Percentiles rank a stretch among this genome's conserved stretches.
phyloP scores from a whole-genome alignment of 2,888 invertebrate species.

The Galerucella pusilla region DNA sequence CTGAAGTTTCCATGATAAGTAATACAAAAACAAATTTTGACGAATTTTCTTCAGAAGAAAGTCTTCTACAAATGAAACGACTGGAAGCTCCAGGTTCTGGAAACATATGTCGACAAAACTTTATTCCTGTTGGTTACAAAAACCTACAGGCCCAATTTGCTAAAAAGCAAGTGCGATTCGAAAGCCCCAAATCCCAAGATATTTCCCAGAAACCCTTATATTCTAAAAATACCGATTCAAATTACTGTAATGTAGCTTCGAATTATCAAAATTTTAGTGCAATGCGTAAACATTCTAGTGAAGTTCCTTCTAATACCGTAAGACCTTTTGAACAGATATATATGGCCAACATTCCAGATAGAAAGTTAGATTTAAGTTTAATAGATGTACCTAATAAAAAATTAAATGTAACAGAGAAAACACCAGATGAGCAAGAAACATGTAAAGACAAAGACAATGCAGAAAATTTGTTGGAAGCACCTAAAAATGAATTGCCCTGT shows the following conservation, averaged over 20 bases:
- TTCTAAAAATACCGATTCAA: slow-evolving; percentile 30
- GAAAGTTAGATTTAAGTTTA: slow-evolving; percentile 62
- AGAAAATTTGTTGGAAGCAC: background rate
- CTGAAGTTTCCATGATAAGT: slow-evolving; percentile 61
- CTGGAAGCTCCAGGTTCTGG: slow-evolving; percentile 10
- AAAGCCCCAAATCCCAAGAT: slow-evolving; percentile 51
- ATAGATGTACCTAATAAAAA: slow-evolving; percentile 52
- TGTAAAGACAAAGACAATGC: background rate
- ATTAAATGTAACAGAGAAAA: slow-evolving; percentile 10
- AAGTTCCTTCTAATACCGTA: background rate
- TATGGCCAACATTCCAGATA: slow-evolving; percentile 62
- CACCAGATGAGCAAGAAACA: slow-evolving; percentile 4
- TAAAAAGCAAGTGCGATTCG: slow-evolving; percentile 62
- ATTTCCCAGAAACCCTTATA: slow-evolving; percentile 38
- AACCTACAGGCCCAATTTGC: slow-evolving; percentile 37
- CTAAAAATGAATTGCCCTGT: background rate
- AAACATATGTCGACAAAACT: slow-evolving; percentile 30
- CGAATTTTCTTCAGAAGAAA: slow-evolving; percentile 47
- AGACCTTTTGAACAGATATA: slow-evolving; percentile 60
- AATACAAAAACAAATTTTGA: slow-evolving; percentile 36
- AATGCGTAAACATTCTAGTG: slow-evolving; percentile 21
- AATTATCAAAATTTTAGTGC: slow-evolving; percentile 25
- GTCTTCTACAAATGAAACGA: slow-evolving; percentile 54
- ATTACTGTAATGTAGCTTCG: background rate
- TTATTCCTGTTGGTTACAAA: slow-evolving; percentile 12